phyloP scores from a whole-genome alignment of 2,888 invertebrate species.

The Xestia ashworthii region DNA sequence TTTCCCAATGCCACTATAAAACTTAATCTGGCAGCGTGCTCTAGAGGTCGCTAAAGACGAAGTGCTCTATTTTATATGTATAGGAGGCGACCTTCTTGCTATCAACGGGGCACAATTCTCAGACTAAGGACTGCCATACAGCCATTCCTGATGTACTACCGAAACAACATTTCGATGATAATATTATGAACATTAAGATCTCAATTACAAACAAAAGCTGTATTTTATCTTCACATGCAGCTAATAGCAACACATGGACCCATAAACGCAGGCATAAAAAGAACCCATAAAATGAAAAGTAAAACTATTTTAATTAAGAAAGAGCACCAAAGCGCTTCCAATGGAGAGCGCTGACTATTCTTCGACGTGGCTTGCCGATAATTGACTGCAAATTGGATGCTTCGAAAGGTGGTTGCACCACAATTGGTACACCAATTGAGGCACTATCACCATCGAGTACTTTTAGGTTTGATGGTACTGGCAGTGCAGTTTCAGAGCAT shows the following conservation, averaged over 20 bases:
- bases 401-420: constrained; percentile 8
- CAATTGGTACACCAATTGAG: constrained; percentile 3
- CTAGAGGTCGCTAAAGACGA: neutral
- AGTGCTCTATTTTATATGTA: no score
- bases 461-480: constrained; percentile 1
- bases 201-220: neutral
- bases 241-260: neutral
- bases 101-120: neutral
- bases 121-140: neutral
- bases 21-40: neutral
- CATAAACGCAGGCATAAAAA: neutral
- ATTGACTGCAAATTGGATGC: constrained; percentile 30
- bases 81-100: no score
- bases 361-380: constrained; percentile 22
- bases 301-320: constrained; percentile 23
- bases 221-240: neutral
- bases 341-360: constrained; percentile 10
- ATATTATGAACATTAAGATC: neutral
- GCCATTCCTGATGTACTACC: neutral
- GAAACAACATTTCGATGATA: neutral
- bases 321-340: constrained; percentile 1
- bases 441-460: neutral
- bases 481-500: no score
- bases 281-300: constrained; percentile 6
- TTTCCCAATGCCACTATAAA: no score